Base-by-base conservation (phyloP, 1,140 invertebrate species). In the Diabrotica virgifera region DNA sequence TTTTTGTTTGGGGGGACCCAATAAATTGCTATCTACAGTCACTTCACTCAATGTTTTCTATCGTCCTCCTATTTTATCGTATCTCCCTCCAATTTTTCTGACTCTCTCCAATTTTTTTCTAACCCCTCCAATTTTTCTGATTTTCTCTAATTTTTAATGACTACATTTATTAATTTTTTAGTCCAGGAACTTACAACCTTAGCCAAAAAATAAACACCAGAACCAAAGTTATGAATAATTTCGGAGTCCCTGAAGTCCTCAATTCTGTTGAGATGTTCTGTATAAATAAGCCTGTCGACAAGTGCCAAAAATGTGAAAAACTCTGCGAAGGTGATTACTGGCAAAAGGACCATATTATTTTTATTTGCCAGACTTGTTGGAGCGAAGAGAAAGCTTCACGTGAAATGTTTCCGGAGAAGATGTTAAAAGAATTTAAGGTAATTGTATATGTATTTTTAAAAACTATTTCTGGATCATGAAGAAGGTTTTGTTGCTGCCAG, bases 311-410 rank as follows among this genome's bases (percentile, higher is more conserved):
- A 63, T 76, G 75, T 52, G 54, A 66, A 6, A 60, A 67, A 53
- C 24, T 71, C 6, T 74, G 72, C 51, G 24, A 62, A 52, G 72
- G 72, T 0, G 75, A 76, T 55, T 76, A 75, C 53, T 76, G 73
- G 73, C 72, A 74, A 38, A 63, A 63, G 65, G 66, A 73, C 58
- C 66, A 74, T 60, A 46, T 54, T 0, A 52, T 38, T 8, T 75
- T 71, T 62, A 67, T 76, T 13, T 76, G 75, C 56, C 66, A 72
- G 10, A 14, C 60, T 9, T 76, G 75, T 13, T 74, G 72, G 73
- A 55, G 35, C 7, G 72, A 75, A 63, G 69, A 71, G 36, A 72
- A 66, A 36, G 35, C 52, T 5, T 35, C 53, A 0, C 40, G 54
- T 9, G 72, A 74, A 64, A 67, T 71, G 35, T 71, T 72, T 46